Evolutionary conservation across 2,797 vertebrate species (phyloP).

Genomic region (Poliocrania exsul): DNA sequence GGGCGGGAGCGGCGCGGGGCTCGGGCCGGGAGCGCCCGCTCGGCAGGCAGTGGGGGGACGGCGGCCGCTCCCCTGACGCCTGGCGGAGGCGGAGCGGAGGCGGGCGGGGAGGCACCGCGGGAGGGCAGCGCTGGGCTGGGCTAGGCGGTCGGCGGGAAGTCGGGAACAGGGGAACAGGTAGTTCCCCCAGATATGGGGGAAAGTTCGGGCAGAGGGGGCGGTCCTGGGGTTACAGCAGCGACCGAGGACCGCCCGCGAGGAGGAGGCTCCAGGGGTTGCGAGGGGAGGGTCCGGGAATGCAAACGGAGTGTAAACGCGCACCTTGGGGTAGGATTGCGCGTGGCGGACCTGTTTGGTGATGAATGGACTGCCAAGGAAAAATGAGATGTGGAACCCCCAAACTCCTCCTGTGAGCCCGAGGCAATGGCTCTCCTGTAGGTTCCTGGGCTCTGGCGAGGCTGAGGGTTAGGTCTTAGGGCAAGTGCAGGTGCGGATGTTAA

Average conservation of each 20-base stretch:
- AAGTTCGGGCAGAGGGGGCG: rapidly evolving
- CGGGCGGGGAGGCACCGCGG: neutral
- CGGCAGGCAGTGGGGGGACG: neutral
- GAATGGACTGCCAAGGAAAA: neutral
- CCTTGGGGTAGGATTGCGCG: rapidly evolving
- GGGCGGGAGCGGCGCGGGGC: no score
- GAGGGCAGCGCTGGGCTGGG: no score
- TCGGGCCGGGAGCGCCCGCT: neutral
- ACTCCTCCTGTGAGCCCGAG: neutral
- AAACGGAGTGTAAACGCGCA: rapidly evolving
- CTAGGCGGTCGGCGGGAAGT: neutral
- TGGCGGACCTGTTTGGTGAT: neutral
- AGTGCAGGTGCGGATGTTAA: neutral
- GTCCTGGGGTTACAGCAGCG: rapidly evolving
- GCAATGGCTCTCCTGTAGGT: no score
- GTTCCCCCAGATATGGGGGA: rapidly evolving
- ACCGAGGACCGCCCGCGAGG: rapidly evolving
- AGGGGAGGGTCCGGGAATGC: neutral
- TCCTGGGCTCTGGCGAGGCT: neutral
- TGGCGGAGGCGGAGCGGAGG: neutral
- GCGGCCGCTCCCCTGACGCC: neutral
- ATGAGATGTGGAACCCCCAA: neutral
- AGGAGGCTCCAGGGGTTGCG: neutral
- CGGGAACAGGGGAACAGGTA: rapidly evolving
- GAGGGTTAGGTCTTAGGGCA: neutral